A percentile compares a stretch with the other conserved stretches of the same genome.
phyloP scores from a whole-genome alignment of 37 sponge, comb jelly and placozoan genomes.

The Aplysina aerophoba region DNA sequence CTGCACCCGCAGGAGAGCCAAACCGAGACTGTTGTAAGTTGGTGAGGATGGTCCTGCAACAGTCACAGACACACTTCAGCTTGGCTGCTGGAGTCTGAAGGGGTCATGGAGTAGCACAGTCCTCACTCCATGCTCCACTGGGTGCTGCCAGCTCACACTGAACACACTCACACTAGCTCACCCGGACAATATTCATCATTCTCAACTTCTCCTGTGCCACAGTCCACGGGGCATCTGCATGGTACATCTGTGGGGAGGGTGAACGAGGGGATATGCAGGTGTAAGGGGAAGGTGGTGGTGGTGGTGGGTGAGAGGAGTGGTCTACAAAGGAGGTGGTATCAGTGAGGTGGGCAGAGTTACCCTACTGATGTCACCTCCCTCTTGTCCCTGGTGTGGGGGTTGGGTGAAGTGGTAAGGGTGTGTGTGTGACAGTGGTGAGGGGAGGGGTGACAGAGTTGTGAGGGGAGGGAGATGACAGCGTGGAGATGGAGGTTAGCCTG shows the following conservation, averaged over 20 bases:
- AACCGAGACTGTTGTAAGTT: slow-evolving; percentile 66
- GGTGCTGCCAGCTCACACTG: background rate
- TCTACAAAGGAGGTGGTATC: background rate
- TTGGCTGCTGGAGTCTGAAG: slow-evolving; percentile 82
- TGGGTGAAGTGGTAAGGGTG: no score
- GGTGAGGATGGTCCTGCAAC: slow-evolving; percentile 74
- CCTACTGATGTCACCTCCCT: no score
- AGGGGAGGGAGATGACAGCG: no score
- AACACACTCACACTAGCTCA: background rate
- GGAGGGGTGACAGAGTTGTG: no score
- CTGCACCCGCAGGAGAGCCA: slow-evolving; percentile 84
- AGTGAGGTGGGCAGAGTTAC: background rate
- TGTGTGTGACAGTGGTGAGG: background rate
- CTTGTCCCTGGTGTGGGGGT: no score
- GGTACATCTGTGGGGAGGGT: slow-evolving; percentile 54
- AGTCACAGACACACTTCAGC: slow-evolving; percentile 73
- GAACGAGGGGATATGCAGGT: no score
- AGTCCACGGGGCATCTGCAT: slow-evolving; percentile 75
- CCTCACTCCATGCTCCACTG: background rate
- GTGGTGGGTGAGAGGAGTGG: background rate
- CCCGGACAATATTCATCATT: slow-evolving; percentile 59
- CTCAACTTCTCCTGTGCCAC: slow-evolving; percentile 67
- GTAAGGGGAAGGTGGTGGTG: background rate
- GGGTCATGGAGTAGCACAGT: no score
- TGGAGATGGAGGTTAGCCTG: slow-evolving; percentile 3